These are phyloP conservation scores for Chionodraco myersi DNA, from an alignment of 2,113 vertebrate species.

Conservation along the genomic window DNA sequence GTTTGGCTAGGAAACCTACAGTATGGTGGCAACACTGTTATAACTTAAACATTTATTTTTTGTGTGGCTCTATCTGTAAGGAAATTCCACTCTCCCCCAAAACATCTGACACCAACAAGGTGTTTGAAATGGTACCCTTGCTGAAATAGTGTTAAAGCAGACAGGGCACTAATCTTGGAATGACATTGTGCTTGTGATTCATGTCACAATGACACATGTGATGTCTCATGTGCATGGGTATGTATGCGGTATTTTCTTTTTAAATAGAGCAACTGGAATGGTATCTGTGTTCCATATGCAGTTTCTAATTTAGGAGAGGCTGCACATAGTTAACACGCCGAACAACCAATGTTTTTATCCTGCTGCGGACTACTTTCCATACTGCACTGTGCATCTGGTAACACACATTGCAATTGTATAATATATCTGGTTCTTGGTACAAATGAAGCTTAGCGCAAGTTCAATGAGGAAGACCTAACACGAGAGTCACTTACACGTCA, in stretches of 20 bases:
- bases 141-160: neutral
- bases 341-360: neutral
- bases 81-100: neutral
- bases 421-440: neutral
- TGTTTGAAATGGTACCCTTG: neutral
- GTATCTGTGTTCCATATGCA: neutral
- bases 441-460: no score
- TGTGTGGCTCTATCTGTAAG: neutral
- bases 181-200: neutral
- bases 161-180: neutral
- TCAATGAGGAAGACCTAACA: no score
- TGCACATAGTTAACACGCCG: neutral
- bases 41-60: no score
- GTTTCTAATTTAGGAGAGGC: conserved; percentile 25
- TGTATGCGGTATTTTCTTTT: neutral
- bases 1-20: neutral
- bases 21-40: neutral
- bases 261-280: conserved; percentile 1
- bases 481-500: no score
- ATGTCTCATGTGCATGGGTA: neutral
- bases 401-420: neutral
- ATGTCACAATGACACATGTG: neutral
- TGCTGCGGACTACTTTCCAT: neutral
- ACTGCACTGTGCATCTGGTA: neutral
- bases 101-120: neutral